phyloP scores from a whole-genome alignment of 2,113 vertebrate genomes.

The Piaya cayana region DNA sequence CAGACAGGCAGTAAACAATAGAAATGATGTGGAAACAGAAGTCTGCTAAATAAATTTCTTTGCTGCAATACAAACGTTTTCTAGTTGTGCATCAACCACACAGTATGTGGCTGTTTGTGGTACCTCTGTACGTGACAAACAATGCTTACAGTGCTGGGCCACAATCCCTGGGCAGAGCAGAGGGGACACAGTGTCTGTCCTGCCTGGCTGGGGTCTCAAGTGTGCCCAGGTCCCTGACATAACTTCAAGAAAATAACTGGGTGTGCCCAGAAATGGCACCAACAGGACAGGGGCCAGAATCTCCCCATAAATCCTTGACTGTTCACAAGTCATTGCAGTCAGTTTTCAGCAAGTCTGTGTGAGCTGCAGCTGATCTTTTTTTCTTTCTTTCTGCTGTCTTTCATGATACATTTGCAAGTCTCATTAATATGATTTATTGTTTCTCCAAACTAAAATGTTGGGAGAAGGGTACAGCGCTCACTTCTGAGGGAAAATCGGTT shows the following conservation, averaged over 20 bases:
- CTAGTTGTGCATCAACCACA: neutral
- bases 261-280: neutral
- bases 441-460: neutral
- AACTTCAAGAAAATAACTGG: neutral
- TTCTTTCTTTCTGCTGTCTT: neutral
- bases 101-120: neutral
- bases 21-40: neutral
- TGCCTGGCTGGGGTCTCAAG: neutral
- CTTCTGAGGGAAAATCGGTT: neutral
- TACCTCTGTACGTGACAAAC: neutral
- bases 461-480: neutral
- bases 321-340: neutral
- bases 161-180: neutral
- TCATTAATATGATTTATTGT: neutral
- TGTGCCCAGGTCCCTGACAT: fast-evolving
- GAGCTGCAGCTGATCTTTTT: neutral
- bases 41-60: neutral
- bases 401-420: neutral
- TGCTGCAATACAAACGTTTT: neutral
- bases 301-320: neutral
- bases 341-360: neutral
- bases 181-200: neutral
- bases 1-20: neutral
- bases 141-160: neutral
- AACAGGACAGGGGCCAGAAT: neutral